Evolutionary conservation across 1,140 invertebrate species (phyloP), one percentile per base, ranked within the genome.

Genomic region (Aphelenchoides avenae): DNA sequence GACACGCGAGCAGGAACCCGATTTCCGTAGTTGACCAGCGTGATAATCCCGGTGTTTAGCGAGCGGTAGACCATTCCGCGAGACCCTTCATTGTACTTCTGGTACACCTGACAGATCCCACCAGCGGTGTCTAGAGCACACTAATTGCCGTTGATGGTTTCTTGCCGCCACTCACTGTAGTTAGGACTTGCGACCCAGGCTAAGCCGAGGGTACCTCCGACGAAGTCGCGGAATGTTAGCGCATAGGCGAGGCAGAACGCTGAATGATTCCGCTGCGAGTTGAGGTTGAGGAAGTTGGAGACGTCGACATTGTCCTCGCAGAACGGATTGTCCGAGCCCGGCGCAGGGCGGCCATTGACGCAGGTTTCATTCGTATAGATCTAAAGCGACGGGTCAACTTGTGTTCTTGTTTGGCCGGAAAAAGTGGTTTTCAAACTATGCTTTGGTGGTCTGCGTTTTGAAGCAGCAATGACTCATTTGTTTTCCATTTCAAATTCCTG

Each of bases 191-290:
- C 94, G 29, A 98, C 94, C 95, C 95, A 99, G 5, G 95, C 94
- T 30, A 99, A 80, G 11, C 95, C 92, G 63, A 97, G 81, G 13
- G 92, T 97, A 39, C 92, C 92, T 13, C 90, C 90, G 27, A 88
- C 89, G 78, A 96, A 97, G 79, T 97, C 92, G 70, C 94, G 84
- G 78, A 96, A 97, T 0, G 95, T 98, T 79, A 98, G 96, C 27
- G 97, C 89, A 77, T 98, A 99, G 7, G 94, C 92, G 36, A 99
- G 82, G 79, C 95, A 99, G 80, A 97, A 99, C 74, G 89, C 88
- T 71, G 94, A 88, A 78, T 98, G 94, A 81, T 97, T 91, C 26
- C 87, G 86, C 42, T 96, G 82, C 6, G 93, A 97, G 78, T 98
- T 93, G 20, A 96, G 83, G 81, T 98, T 99, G 36, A 99, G 82